Evolutionary conservation across 2,888 invertebrate species (phyloP).

Genomic region (Pilophorus perplexus): DNA sequence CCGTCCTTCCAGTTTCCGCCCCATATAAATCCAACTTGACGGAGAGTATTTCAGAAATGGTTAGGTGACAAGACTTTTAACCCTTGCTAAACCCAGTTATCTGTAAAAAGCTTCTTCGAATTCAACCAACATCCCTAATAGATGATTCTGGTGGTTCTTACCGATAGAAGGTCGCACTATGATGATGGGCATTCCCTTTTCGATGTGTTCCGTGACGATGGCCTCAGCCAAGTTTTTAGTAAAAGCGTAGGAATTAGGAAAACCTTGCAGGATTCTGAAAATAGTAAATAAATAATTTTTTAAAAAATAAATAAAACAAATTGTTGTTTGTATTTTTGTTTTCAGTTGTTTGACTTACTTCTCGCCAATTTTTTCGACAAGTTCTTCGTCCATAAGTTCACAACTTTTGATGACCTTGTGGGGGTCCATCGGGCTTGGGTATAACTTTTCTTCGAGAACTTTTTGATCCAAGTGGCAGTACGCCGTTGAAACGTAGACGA

Average conservation of each 20-base stretch:
- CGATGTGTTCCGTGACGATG: conserved; percentile 74
- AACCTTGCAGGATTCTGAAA: conserved; percentile 65
- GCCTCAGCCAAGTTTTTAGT: conserved; percentile 90
- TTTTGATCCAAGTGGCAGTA: conserved; percentile 85
- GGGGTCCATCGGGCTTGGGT: conserved; percentile 63
- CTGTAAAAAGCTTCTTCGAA: too few relatives aligned
- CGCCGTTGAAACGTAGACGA: conserved; percentile 87
- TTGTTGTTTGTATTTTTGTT: too few relatives aligned
- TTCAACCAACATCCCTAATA: too few relatives aligned
- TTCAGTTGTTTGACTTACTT: conserved; percentile 57
- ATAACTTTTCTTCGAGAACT: conserved; percentile 74
- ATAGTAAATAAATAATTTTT: too few relatives aligned
- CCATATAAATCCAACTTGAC: too few relatives aligned
- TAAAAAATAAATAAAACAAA: too few relatives aligned
- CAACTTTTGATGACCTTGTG: conserved; percentile 61
- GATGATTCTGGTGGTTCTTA: too few relatives aligned
- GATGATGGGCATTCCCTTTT: conserved; percentile 65
- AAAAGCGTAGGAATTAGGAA: conserved; percentile 91
- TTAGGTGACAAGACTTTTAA: too few relatives aligned
- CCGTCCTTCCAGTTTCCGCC: too few relatives aligned
- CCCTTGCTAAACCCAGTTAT: too few relatives aligned
- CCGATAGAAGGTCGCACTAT: conserved; percentile 84
- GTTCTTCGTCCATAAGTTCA: conserved; percentile 66
- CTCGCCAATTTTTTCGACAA: conserved; percentile 63
- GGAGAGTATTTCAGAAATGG: too few relatives aligned